phyloP scores from a whole-genome alignment of 2,888 invertebrate species.

The Sepiola atlantica region DNA sequence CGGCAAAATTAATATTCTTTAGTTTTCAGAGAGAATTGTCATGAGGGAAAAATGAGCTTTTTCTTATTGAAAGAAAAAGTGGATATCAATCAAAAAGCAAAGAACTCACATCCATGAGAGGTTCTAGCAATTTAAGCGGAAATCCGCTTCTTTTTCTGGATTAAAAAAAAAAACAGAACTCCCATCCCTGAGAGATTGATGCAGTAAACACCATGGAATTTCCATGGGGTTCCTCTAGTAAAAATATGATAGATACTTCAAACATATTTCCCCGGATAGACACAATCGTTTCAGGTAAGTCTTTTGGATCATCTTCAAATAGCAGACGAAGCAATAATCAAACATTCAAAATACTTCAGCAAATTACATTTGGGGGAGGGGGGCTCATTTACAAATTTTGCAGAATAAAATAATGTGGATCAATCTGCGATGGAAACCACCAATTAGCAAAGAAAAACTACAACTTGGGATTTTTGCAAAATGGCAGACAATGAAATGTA shows the following conservation, averaged over 20 bases:
- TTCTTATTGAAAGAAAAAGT: too few relatives aligned
- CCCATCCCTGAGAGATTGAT: too few relatives aligned
- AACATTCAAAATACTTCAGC: constrained; percentile 15
- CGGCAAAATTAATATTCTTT: too few relatives aligned
- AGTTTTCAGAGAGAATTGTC: too few relatives aligned
- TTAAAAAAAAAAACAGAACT: too few relatives aligned
- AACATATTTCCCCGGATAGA: neutral
- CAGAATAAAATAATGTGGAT: neutral
- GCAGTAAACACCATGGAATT: too few relatives aligned
- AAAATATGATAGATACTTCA: neutral
- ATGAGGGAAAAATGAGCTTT: too few relatives aligned
- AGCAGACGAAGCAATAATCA: neutral
- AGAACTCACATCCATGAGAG: too few relatives aligned
- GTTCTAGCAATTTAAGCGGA: too few relatives aligned
- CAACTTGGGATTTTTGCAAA: neutral
- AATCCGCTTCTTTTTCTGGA: too few relatives aligned
- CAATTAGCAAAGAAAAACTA: neutral
- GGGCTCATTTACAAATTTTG: neutral
- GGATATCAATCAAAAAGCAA: too few relatives aligned
- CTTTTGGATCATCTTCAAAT: neutral
- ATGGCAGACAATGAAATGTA: neutral
- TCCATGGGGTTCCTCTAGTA: neutral
- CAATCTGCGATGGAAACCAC: neutral
- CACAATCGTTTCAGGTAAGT: neutral
- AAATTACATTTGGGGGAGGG: neutral